These are phyloP conservation scores for Linyphia triangularis DNA, from an alignment of 2,888 invertebrate species.

Conservation along the genomic window DNA sequence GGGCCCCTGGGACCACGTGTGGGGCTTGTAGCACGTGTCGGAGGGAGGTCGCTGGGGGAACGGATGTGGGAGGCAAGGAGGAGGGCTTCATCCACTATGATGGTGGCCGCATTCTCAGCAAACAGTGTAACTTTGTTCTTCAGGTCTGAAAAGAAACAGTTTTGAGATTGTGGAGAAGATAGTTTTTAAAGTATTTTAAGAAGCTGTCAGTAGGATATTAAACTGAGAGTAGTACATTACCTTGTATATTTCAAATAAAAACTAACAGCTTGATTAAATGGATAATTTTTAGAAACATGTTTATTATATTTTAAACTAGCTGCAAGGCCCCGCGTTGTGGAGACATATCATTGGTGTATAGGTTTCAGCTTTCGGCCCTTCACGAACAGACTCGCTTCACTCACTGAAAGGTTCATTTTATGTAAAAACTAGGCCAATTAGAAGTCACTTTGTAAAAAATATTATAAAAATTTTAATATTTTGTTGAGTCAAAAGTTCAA, in stretches of 20 bases:
- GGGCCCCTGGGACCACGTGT: slow-evolving; percentile 8
- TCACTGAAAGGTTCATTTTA: too few species aligned
- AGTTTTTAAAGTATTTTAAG: background rate
- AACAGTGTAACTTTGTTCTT: slow-evolving; percentile 69
- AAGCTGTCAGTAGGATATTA: background rate
- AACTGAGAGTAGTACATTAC: background rate
- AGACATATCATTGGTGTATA: too few species aligned
- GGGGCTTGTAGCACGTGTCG: slow-evolving; percentile 21
- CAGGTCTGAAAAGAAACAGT: slow-evolving; percentile 30
- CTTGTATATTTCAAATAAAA: background rate
- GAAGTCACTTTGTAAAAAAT: too few species aligned
- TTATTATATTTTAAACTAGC: too few species aligned
- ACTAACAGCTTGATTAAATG: background rate
- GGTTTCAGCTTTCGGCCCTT: too few species aligned
- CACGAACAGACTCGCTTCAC: too few species aligned
- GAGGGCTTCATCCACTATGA: slow-evolving; percentile 71
- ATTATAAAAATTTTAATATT: too few species aligned
- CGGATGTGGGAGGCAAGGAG: slow-evolving; percentile 66
- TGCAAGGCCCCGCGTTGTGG: too few species aligned
- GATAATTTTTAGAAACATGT: background rate
- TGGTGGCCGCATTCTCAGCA: slow-evolving; percentile 67
- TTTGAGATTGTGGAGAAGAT: background rate
- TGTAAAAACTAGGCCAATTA: too few species aligned
- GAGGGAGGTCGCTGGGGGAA: slow-evolving; percentile 47
- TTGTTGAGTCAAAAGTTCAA: too few species aligned